Conservation (phyloP, 2,888 invertebrate species). For the Eremobia ochroleuca region DNA sequence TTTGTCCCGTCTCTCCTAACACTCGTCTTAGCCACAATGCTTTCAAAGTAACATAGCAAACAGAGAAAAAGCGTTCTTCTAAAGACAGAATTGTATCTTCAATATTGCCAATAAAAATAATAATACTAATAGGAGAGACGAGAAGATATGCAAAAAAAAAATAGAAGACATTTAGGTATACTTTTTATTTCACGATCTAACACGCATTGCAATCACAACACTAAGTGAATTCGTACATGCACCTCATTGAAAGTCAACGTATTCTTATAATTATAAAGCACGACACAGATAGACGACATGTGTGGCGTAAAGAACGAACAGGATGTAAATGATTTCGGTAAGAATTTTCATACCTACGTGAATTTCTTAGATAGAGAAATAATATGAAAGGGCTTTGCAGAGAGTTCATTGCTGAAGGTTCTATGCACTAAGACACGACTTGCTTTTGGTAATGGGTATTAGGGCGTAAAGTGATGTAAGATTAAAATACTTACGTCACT, state of each 20-base stretch:
- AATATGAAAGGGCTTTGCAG: conserved; percentile 51
- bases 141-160: conserved; percentile 79
- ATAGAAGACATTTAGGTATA: conserved; percentile 71
- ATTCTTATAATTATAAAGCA: conserved; percentile 57
- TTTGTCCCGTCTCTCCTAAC: conserved; percentile 84
- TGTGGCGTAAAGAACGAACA: conserved; percentile 56
- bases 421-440: conserved; percentile 62
- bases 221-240: conserved; percentile 78
- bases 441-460: conserved; percentile 57
- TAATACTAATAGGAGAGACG: conserved; percentile 76
- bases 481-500: conserved; percentile 94
- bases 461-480: conserved; percentile 65
- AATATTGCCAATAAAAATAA: conserved; percentile 47
- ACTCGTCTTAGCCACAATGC: conserved; percentile 62
- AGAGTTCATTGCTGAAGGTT: conserved; percentile 61
- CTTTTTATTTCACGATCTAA: conserved; percentile 72
- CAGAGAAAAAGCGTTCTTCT: conserved; percentile 49
- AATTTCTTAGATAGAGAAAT: conserved; percentile 42
- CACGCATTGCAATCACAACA: conserved; percentile 79
- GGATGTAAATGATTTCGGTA: conserved; percentile 57
- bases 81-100: conserved; percentile 23
- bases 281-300: conserved; percentile 56
- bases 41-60: conserved; percentile 58
- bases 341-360: conserved; percentile 31
- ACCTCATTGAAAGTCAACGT: conserved; percentile 57